Base-by-base conservation (phyloP, 2,888 invertebrate species). In the Chrysolina oricalcia region DNA sequence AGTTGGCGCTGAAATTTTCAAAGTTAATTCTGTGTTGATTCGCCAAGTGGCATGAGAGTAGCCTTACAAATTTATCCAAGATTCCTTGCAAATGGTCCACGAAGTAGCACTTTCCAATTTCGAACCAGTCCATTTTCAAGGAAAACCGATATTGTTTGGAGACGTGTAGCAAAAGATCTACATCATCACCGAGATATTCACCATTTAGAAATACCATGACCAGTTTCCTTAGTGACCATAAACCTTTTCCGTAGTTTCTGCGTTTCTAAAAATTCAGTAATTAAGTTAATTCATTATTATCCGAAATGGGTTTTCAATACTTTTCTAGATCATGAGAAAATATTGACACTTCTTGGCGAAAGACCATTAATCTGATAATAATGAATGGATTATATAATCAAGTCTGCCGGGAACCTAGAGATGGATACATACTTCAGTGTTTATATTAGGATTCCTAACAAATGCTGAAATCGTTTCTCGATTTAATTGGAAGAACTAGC, bases 191-290 rank as follows among this genome's bases (percentile, higher is more conserved):
- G 41, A 93, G 83, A 76, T 90, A 90, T 70, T 89, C 84, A 10
- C 89, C 89, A 78, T 92, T 89, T 1, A 89, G 78, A 76, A 91
- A 88, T 0, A 93, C 89, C 6, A 89, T 90, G 0, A 91, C 91
- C 64, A 88, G 87, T 50, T 88, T 89, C 43, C 84, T 80, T 23
- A 91, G 81, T 13, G 89, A 88, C 88, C 90, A 91, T 9, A 90
- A 86, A 65, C 88, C 78, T 0, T 89, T 89, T 10, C 91, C 91
- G 74, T 88, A 89, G 80, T 86, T 86, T 73, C 88, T 73, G 70
- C 83, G 83, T 64, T 83, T 81, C 86, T 86, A 71, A 46, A 40
- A 72, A 48, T 35, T 8, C 3, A 21, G 5, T 9, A 66, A 27
- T 35, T 35, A n/a, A n/a, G n/a, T n/a, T n/a, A n/a, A n/a, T n/a